These are phyloP conservation scores for Stichopus chloronotus DNA, from an alignment of 35 echinoderm and acorn worm genomes.

Conservation along the genomic window DNA sequence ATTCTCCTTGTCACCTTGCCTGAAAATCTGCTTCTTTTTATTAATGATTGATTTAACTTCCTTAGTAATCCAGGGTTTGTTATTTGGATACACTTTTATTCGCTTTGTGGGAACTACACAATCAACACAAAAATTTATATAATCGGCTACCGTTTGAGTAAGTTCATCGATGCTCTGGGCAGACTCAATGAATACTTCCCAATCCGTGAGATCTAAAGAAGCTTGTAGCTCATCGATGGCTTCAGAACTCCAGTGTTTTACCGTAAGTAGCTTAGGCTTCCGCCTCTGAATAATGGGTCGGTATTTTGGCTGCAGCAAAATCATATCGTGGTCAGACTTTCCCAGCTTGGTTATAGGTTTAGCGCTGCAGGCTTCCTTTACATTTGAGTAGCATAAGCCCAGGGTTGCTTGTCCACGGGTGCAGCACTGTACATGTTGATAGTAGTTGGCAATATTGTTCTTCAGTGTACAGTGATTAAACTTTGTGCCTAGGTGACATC, in stretches of 20 bases:
- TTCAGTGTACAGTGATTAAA: constrained; percentile 15
- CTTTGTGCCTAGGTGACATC: background rate
- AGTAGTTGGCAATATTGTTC: background rate
- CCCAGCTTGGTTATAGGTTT: constrained; percentile 37
- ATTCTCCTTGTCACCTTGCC: background rate
- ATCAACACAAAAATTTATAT: constrained; percentile 5
- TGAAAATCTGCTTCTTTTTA: background rate
- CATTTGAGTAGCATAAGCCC: background rate
- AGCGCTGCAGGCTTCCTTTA: background rate
- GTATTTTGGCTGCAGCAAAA: constrained; percentile 52
- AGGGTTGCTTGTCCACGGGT: background rate
- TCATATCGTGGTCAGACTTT: constrained; percentile 55
- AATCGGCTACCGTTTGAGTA: background rate
- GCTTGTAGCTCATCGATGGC: background rate
- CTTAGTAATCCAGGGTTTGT: constrained; percentile 1
- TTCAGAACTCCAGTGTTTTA: constrained; percentile 4
- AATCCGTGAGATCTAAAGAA: constrained; percentile 20
- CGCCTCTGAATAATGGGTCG: constrained; percentile 47
- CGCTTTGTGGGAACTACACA: constrained; percentile 23
- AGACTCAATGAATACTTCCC: background rate
- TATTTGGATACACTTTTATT: no score
- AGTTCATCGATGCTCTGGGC: background rate
- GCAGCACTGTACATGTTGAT: background rate
- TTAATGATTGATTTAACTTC: constrained; percentile 2
- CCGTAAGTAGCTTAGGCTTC: constrained; percentile 36